Base-by-base conservation (phyloP, 1,140 invertebrate genomes). In the Thalassaphorura encarpata region DNA sequence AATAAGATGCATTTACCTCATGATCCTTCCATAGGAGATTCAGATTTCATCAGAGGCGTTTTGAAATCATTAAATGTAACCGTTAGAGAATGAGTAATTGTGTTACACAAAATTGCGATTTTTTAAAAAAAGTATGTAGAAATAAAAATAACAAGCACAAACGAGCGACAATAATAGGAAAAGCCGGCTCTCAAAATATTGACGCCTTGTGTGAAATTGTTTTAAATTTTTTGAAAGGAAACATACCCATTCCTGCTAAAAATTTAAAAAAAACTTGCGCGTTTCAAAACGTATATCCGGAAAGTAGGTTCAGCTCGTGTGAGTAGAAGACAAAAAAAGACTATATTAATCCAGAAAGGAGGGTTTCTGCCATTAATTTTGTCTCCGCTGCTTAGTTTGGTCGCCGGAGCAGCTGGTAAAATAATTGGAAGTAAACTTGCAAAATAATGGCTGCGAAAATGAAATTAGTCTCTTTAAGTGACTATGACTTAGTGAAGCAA, bases 221-320 rank as follows among this genome's bases (percentile, higher is more conserved):
- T 8, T 26, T 58, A 23, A 58, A 58, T 47, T 52, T 43, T 5
- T 39, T 58, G 4, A 51, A 52, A 11, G 56, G 56, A n/a, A 58
- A 58, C 21, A 2, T 58, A 13, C 48, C 48, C 11, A 8, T 57
- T 0, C 6, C 8, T 27, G 15, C 16, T 33, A 2, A 27, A 18
- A 28, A 52, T 27, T 36, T 46, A 27, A 26, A 6, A n/a, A 27
- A 52, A 52, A 3, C 29, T 58, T 23, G 27, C 33, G 28, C 36
- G 42, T 8, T 21, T 13, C 33, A 15, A 28, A 23, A n/a, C 33
- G 2, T 18, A 39, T 27, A 29, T 52, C 21, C 18, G 50, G 6
- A n/a, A 46, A 18, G n/a, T 58, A 1, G 49, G 41, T 3, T 23
- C 47, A 16, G 33, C 36, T 43, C 46, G 27, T 5, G 13, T 29